Percentiles rank a stretch among this genome's conserved stretches.
These are phyloP conservation scores for Oeneis ivallda DNA, from an alignment of 2,888 invertebrate species.

Conservation along the genomic window DNA sequence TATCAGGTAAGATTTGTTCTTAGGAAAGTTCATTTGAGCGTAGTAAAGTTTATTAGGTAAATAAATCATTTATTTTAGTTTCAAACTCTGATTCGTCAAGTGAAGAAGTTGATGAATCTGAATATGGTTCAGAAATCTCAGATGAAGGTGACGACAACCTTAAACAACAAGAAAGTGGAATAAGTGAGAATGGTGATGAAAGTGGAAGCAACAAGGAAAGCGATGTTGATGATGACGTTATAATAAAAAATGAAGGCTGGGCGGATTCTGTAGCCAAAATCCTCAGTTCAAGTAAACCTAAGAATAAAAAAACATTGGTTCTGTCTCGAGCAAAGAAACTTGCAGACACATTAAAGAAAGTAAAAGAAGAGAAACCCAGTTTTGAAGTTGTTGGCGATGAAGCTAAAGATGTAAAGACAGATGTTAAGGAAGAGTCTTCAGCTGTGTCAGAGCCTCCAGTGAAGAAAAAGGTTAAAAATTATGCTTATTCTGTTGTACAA, in stretches of 20 bases:
- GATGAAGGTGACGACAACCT: slow-evolving; percentile 38
- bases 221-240: slow-evolving; percentile 41
- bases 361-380: slow-evolving; percentile 72
- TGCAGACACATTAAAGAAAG: slow-evolving; percentile 74
- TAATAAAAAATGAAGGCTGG: slow-evolving; percentile 87
- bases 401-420: slow-evolving; percentile 67
- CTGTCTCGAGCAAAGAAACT: slow-evolving; percentile 90
- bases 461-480: slow-evolving; percentile 60
- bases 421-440: slow-evolving; percentile 55
- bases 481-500: no score
- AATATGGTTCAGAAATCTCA: slow-evolving; percentile 51
- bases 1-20: slow-evolving; percentile 37
- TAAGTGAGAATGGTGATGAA: slow-evolving; percentile 37
- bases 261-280: slow-evolving; percentile 92
- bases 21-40: neutral
- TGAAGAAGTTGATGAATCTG: slow-evolving; percentile 58
- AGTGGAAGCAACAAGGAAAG: slow-evolving; percentile 43
- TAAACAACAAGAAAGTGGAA: neutral
- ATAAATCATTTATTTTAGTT: slow-evolving; percentile 44
- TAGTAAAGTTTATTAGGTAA: neutral
- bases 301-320: slow-evolving; percentile 87
- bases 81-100: slow-evolving; percentile 61
- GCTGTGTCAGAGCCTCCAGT: slow-evolving; percentile 56
- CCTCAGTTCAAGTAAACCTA: slow-evolving; percentile 87
- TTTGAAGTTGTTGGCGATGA: slow-evolving; percentile 86